Percentiles rank a stretch among this genome's conserved stretches.
These are phyloP conservation scores for Ceratitis capitata DNA, from an alignment of 1,140 invertebrate genomes.

Conservation along the genomic window DNA sequence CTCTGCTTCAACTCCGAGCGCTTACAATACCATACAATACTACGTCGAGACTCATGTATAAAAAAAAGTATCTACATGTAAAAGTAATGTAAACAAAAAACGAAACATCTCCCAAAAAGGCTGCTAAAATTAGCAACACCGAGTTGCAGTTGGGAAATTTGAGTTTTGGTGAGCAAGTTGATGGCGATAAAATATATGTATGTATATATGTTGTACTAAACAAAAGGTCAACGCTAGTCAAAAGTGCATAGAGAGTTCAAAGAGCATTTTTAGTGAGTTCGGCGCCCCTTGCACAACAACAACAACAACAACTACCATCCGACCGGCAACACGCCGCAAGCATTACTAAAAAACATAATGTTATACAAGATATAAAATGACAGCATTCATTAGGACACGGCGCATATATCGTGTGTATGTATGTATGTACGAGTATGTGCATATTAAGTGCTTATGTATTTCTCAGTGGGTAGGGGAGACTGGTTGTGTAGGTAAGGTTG, in stretches of 20 bases:
- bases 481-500: not conserved
- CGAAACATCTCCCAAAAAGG: not conserved
- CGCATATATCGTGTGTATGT: not conserved
- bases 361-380: not conserved
- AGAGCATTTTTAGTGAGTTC: slow-evolving; percentile 31
- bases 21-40: not conserved
- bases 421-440: not conserved
- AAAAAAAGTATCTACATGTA: too few species aligned
- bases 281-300: not conserved
- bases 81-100: not conserved
- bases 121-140: not conserved
- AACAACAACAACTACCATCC: not conserved
- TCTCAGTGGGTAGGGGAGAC: too few species aligned
- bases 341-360: slow-evolving; percentile 8
- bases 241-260: slow-evolving; percentile 7
- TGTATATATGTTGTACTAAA: not conserved
- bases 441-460: too few species aligned
- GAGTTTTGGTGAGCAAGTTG: too few species aligned
- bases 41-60: not conserved
- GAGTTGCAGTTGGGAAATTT: not conserved
- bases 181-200: not conserved
- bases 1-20: not conserved
- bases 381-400: not conserved
- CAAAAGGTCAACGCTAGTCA: slow-evolving; percentile 22
- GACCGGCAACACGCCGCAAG: not conserved